Base-by-base conservation (phyloP, 2,113 vertebrate species). In the Meleagris gallopavo region DNA sequence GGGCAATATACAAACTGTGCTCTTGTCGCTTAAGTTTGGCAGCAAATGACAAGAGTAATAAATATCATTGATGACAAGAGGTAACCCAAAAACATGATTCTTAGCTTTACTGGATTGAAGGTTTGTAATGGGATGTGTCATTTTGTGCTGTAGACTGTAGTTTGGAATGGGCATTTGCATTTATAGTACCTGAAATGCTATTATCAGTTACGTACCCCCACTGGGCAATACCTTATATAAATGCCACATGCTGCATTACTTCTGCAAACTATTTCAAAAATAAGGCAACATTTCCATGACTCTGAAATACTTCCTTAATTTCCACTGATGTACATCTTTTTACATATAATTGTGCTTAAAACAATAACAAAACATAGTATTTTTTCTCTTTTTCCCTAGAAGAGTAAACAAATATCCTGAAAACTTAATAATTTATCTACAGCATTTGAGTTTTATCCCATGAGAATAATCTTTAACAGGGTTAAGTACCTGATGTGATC, bases 211-310 rank as follows among this genome's bases (percentile, higher is more conserved):
- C 38, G 3, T 11, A 21, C 43, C 62, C 10, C 57, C 24, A 1
- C 12, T 41, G 73, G 66, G 71, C 55, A 50, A 7, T 4, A 4
- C 3, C 0, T 0, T 11, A 1, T 19, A 0, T 38, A 32, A 62
- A 38, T 43, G 66, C 34, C 58, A 25, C 22, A 3, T 7, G 19
- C 6, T 6, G 17, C 4, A 0, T 30, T 65, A 25, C 75, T 85
- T 83, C 19, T 36, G 40, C 9, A 52, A 83, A 60, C 45, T 54
- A 1, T 38, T 79, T 11, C 7, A 50, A 65, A 77, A 70, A n/a
- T n/a, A 71, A 57, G 41, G 11, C 22, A 43, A 48, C 27, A 41
- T n/a, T 55, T 74, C 24, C 30, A 0, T 48, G 36, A 22, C 43
- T 82, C 66, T 80, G 67, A 80, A 79, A 16, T 50, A 29, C 4